These are phyloP conservation scores for Rhagophthalmus giganteus DNA, from an alignment of 2,888 invertebrate species.

Conservation along the genomic window DNA sequence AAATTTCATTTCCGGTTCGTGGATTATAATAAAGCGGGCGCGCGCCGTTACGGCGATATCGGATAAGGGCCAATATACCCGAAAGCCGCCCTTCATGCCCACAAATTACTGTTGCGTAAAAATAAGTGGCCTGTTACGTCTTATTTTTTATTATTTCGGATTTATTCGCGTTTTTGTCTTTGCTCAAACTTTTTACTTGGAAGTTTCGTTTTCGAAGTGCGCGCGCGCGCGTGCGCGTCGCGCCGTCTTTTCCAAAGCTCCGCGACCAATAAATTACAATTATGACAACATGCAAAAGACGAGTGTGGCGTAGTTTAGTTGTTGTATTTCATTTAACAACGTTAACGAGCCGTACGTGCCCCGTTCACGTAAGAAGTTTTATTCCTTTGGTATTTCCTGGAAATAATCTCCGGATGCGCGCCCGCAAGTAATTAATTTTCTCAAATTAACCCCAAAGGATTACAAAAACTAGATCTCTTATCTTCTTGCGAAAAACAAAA, in stretches of 20 bases:
- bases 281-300: slow-evolving; percentile 11
- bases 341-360: slow-evolving; percentile 23
- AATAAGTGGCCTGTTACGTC: slow-evolving; percentile 31
- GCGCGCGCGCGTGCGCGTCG: no score
- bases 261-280: slow-evolving; percentile 10
- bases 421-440: slow-evolving; percentile 29
- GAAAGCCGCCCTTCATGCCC: slow-evolving; percentile 25
- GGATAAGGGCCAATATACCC: slow-evolving; percentile 32
- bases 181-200: not conserved
- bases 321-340: slow-evolving; percentile 17
- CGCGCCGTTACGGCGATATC: slow-evolving; percentile 31
- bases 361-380: slow-evolving; percentile 16
- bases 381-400: slow-evolving; percentile 20
- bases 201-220: slow-evolving; percentile 2
- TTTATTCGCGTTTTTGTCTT: slow-evolving; percentile 23
- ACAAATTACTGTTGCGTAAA: slow-evolving; percentile 31
- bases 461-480: slow-evolving; percentile 16
- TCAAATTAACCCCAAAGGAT: slow-evolving; percentile 29
- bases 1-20: slow-evolving; percentile 37
- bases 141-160: slow-evolving; percentile 29
- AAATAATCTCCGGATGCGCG: slow-evolving; percentile 26
- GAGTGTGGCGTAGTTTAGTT: slow-evolving; percentile 4
- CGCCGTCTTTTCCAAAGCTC: no score
- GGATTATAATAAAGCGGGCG: slow-evolving; percentile 36
- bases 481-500: slow-evolving; percentile 15